Base-by-base conservation (phyloP, 2,888 invertebrate genomes). In the Papilio demoleus region DNA sequence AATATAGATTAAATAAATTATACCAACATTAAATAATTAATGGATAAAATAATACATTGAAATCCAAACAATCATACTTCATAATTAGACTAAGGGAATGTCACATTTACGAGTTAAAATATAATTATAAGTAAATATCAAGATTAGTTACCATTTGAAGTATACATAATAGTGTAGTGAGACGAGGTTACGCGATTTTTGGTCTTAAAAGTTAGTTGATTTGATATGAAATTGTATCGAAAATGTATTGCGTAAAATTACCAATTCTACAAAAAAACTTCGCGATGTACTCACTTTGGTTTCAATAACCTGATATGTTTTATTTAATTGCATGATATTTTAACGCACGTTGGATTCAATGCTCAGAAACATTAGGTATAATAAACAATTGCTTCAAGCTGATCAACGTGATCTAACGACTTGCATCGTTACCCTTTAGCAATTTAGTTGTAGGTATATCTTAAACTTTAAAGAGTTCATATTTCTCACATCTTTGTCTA, bases 401-500 rank as follows among this genome's bases (percentile, higher is more conserved):
- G 12, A n/a, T 17, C 36, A 45, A 27, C 36, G 42, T 58, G 64
- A 64, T 1, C 8, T 47, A 17, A 59, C 36, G 42, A 17, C 64
- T 62, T 60, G 45, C 50, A 71, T 73, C 72, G 69, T 62, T 40
- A 73, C 76, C 77, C 75, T 72, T 68, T 82, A 82, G 80, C 72
- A 74, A 79, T 74, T 76, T 82, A 82, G 79, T 71, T 71, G 75
- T 81, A 81, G 78, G 68, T 73, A 77, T 79, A 78, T 77, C 76
- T 77, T 82, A 80, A 88, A 83, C 81, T 87, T 87, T 88, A 85
- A 82, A 77, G 81, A 77, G 79, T 82, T 56, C 81, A 76, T 69
- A 75, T 75, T 77, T 76, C 75, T 86, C 84, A 87, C 85, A 75
- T 88, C 89, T 90, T 85, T 81, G 79, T 88, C 90, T 90, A 88